A percentile compares a stretch with the other conserved stretches of the same genome.
Evolutionary conservation across 2,113 vertebrate species (phyloP).

Genomic region (Chloropsis cyanopogon): DNA sequence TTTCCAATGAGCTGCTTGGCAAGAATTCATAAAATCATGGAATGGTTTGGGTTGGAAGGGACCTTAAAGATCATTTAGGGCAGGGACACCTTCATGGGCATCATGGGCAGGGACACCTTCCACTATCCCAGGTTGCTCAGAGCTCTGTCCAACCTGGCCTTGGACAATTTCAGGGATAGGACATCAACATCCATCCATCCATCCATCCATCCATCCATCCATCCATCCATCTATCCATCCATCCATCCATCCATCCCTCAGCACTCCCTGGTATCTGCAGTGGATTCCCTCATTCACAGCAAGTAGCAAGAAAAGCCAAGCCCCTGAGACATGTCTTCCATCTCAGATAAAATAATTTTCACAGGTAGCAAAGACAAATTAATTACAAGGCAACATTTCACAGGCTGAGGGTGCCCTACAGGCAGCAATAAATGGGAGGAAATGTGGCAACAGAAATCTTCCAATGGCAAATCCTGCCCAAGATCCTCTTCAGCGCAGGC

Average conservation of each 20-base stretch:
- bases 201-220: background rate
- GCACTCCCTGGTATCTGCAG: background rate
- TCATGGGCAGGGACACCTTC: background rate
- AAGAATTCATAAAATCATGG: background rate
- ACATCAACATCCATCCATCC: background rate
- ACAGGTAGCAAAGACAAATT: background rate
- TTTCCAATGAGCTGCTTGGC: background rate
- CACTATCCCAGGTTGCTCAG: background rate
- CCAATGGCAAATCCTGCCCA: background rate
- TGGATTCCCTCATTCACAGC: background rate
- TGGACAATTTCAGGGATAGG: background rate
- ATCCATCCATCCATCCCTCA: background rate
- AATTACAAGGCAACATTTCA: background rate
- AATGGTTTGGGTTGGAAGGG: background rate
- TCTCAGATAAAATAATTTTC: background rate
- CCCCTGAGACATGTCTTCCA: accelerated
- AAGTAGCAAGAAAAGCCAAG: background rate
- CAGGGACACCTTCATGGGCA: background rate
- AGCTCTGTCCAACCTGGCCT: background rate
- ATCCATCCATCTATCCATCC: background rate
- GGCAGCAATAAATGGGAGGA: background rate
- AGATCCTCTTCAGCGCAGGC: background rate
- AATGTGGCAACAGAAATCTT: background rate
- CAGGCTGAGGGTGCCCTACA: background rate
- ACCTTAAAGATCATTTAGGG: background rate